A percentile compares a stretch with the other conserved stretches of the same genome.
Conservation (phyloP, 2,888 invertebrate species). For the Netelia virgata region DNA sequence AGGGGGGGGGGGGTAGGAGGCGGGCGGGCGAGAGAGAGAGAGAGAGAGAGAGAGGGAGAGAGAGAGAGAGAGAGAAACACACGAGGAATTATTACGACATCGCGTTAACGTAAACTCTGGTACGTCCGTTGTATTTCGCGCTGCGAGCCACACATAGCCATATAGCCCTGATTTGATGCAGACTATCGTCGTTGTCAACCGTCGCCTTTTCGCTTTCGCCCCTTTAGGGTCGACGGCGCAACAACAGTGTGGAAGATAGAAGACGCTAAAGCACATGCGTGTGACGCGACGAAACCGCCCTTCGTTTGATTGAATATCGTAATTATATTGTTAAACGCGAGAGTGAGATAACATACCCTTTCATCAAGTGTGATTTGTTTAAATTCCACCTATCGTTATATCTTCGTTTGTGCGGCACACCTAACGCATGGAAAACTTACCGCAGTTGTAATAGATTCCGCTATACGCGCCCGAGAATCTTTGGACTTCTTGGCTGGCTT, state of each 20-base stretch:
- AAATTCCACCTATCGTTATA: constrained; percentile 43
- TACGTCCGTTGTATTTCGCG: constrained; percentile 43
- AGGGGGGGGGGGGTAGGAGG: background rate
- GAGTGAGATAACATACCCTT: constrained; percentile 72
- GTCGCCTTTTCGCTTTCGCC: constrained; percentile 33
- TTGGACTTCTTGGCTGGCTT: background rate
- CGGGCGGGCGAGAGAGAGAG: constrained; percentile 26
- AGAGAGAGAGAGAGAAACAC: constrained; percentile 47
- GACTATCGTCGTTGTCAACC: constrained; percentile 36
- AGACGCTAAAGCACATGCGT: constrained; percentile 37
- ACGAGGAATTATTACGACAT: constrained; percentile 69
- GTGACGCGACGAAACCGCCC: constrained; percentile 74
- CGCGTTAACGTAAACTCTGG: constrained; percentile 60
- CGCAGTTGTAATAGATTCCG: constrained; percentile 32
- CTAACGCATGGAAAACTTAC: constrained; percentile 18
- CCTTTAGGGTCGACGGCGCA: constrained; percentile 31
- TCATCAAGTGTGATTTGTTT: constrained; percentile 56
- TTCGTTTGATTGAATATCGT: constrained; percentile 46
- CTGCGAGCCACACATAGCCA: constrained; percentile 31
- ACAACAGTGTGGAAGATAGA: constrained; percentile 54
- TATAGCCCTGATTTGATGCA: constrained; percentile 37
- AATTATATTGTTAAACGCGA: constrained; percentile 43
- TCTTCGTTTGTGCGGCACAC: constrained; percentile 36
- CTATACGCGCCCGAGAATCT: background rate
- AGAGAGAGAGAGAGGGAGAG: constrained; percentile 49